These are phyloP conservation scores for Phasianus colchicus DNA, from an alignment of 2,113 vertebrate genomes.

Conservation along the genomic window DNA sequence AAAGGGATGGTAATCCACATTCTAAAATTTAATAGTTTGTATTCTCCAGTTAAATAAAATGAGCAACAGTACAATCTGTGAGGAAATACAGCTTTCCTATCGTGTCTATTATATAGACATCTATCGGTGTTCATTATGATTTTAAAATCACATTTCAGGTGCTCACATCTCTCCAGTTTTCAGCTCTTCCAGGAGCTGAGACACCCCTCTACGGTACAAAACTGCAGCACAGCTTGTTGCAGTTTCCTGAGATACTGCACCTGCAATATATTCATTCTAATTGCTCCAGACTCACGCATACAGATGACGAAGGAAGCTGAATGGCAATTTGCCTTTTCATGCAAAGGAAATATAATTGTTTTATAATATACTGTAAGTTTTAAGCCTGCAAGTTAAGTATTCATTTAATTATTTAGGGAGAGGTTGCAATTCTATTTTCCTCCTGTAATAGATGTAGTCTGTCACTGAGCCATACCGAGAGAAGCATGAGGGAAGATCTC, in stretches of 20 bases:
- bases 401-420: constrained; percentile 27
- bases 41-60: constrained; percentile 32
- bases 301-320: constrained; percentile 43
- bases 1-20: background rate
- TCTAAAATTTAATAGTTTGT: constrained; percentile 22
- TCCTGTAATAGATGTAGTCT: background rate
- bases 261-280: constrained; percentile 61
- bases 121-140: background rate
- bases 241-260: constrained; percentile 51
- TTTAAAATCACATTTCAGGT: constrained; percentile 34
- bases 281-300: constrained; percentile 2
- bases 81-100: background rate
- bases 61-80: background rate
- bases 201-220: background rate
- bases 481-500: fast-evolving
- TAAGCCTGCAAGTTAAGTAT: constrained; percentile 42
- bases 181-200: background rate
- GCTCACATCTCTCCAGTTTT: background rate
- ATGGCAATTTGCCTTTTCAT: constrained; percentile 9
- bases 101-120: background rate
- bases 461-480: background rate
- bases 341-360: constrained; percentile 41
- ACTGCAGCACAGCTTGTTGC: constrained; percentile 8
- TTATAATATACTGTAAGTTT: constrained; percentile 38
- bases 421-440: background rate